Evolutionary conservation across 2,113 vertebrate genomes (phyloP), one percentile per base, ranked within the genome.

Genomic region (Anthoscopus minutus): DNA sequence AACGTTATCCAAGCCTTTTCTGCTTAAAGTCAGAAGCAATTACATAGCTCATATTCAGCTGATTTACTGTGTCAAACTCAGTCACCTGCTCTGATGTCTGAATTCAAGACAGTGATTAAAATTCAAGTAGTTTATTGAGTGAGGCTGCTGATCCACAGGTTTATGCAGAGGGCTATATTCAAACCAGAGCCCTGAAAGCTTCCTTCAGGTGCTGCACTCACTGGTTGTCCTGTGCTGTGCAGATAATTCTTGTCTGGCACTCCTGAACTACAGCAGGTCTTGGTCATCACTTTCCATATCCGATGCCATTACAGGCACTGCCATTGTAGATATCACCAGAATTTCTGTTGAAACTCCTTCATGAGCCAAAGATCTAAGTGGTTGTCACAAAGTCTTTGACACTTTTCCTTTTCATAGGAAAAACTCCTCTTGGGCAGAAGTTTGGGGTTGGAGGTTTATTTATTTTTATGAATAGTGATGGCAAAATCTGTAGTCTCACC

Each of bases 21-120:
- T 21, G 2, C 79, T 60, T 74, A 53, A 92, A 93, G 91, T 84
- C 76, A 86, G 83, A 92, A 89, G 48, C 81, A 81, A 84, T 96
- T 94, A 74, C 60, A 27, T 47, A 78, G 82, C 60, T 95, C 47
- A 37, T 81, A 62, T 86, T 90, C 27, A 30, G 54, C 45, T 77
- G 56, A 93, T 93, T 92, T 94, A 83, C 60, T 90, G 33, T 81
- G 79, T 96, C 91, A 94, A 83, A 88, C 67, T 56, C 78, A 58
- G 60, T 88, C 4, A 11, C 64, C 72, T 92, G 13, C 48, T 94
- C 83, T 90, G 56, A 81, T 88, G 53, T 81, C 76, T 92, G 72
- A 93, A 92, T 90, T 83, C 47, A 47, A 22, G 51, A 81, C 37
- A 62, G 24, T 66, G 69, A 93, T 83, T 93, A 86, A 86, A 81